Evolutionary conservation across 2,797 vertebrate species (phyloP).

Genomic region (Gallinago stenura): DNA sequence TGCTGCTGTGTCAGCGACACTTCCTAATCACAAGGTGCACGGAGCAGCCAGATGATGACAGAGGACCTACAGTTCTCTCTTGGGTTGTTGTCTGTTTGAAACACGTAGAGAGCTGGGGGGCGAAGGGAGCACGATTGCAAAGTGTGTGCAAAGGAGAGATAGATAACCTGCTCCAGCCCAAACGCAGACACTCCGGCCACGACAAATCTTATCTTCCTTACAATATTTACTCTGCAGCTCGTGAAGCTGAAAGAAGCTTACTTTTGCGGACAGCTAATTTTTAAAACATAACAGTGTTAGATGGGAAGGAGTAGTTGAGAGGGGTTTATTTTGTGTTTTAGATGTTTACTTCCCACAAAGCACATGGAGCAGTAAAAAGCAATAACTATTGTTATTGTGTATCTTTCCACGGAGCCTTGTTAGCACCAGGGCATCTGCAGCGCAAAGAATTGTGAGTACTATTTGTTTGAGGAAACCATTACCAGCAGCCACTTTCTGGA

Average conservation of each 20-base stretch:
- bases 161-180: background rate
- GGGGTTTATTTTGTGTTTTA: background rate
- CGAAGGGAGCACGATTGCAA: rapidly evolving
- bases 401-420: background rate
- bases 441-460: background rate
- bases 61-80: background rate
- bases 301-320: background rate
- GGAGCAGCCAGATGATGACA: rapidly evolving
- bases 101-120: rapidly evolving
- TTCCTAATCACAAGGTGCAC: rapidly evolving
- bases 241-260: background rate
- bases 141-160: background rate
- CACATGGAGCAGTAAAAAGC: background rate
- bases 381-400: background rate
- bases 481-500: slow-evolving; percentile 4
- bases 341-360: background rate
- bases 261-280: background rate
- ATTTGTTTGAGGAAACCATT: slow-evolving; percentile 18
- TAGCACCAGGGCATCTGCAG: background rate
- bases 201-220: background rate
- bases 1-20: rapidly evolving
- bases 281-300: background rate
- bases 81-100: background rate
- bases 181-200: rapidly evolving
- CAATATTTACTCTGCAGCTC: background rate